Conservation (phyloP, 2,113 vertebrate genomes). For the Sceloporus tristichus region DNA sequence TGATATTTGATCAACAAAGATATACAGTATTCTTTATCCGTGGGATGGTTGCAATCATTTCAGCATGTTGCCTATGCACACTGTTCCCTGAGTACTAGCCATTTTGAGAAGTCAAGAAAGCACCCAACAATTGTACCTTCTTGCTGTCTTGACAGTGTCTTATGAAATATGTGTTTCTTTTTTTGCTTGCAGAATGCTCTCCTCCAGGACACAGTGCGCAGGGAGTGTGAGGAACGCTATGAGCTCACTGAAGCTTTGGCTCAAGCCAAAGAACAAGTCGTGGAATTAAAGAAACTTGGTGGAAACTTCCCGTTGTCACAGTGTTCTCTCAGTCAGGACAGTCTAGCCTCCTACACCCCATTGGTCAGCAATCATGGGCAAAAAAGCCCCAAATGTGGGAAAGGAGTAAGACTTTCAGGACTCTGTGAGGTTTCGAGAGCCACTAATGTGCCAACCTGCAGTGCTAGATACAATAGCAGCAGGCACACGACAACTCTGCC, state of each 20-base stretch:
- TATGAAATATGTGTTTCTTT: conserved; percentile 36
- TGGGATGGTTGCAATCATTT: not conserved
- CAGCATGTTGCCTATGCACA: not conserved
- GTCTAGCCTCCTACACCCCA: conserved; percentile 50
- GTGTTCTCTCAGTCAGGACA: conserved; percentile 57
- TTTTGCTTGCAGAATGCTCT: conserved; percentile 80
- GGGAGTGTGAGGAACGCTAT: conserved; percentile 91
- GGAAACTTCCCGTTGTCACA: conserved; percentile 58
- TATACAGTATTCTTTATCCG: not conserved
- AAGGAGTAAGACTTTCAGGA: conserved; percentile 38
- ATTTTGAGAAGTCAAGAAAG: rapidly evolving
- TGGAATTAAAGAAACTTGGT: conserved; percentile 68
- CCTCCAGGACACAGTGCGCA: conserved; percentile 90
- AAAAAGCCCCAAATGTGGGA: conserved; percentile 51
- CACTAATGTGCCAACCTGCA: rapidly evolving
- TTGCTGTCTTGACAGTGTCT: not conserved
- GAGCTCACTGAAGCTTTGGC: conserved; percentile 88
- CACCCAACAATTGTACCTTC: not conserved
- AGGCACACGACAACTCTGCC: not conserved
- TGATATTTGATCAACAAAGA: not conserved
- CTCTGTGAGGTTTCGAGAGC: not conserved
- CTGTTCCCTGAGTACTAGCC: not conserved
- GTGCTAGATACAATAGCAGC: conserved; percentile 11
- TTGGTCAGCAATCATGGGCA: conserved; percentile 36
- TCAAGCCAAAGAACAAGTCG: conserved; percentile 83